Evolutionary conservation across 2,113 vertebrate genomes (phyloP), one percentile per base, ranked within the genome.

Genomic region (Paramisgurnus dabryanus): DNA sequence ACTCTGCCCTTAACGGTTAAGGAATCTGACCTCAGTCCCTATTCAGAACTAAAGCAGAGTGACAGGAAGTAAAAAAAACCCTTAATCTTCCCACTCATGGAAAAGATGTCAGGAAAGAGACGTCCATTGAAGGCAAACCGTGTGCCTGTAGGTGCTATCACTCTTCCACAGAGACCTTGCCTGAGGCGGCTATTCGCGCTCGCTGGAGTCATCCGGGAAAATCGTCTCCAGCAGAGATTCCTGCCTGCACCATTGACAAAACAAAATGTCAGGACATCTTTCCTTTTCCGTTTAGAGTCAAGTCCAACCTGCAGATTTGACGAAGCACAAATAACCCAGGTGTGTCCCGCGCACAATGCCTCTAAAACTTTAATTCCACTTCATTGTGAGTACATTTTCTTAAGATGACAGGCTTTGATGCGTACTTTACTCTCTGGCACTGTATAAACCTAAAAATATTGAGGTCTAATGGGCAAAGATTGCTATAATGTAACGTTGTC

Each of bases 301-400:
- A 41, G 67, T 79, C 45, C 67, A 71, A 18, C 13, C 84, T 78
- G 88, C 86, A 45, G 79, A 86, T 64, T 89, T 90, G 85, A 82
- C 78, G 89, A 90, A 86, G 88, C 90, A 89, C 90, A 90, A 89
- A 87, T 88, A 85, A 84, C 79, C 75, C 82, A 79, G 87, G 74
- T 85, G 83, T 86, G 83, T 88, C 84, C 75, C 60, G 79, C 55
- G 63, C 10, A 75, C 63, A 58, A 13, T 8, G 22, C 58, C 85
- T 84, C 77, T 85, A 57, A 76, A 80, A 84, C 86, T 88, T 87
- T 90, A 92, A 91, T 92, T 92, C 90, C 88, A 87, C 89, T 89
- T 92, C 89, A 92, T 93, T 90, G 90, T 86, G 83, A 65, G 87
- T 85, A 73, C 69, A 84, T 61, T 80, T 77, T 67, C 49, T 66